Evolutionary conservation across 2,888 invertebrate species (phyloP).

Genomic region (Megastigmus dorsalis): DNA sequence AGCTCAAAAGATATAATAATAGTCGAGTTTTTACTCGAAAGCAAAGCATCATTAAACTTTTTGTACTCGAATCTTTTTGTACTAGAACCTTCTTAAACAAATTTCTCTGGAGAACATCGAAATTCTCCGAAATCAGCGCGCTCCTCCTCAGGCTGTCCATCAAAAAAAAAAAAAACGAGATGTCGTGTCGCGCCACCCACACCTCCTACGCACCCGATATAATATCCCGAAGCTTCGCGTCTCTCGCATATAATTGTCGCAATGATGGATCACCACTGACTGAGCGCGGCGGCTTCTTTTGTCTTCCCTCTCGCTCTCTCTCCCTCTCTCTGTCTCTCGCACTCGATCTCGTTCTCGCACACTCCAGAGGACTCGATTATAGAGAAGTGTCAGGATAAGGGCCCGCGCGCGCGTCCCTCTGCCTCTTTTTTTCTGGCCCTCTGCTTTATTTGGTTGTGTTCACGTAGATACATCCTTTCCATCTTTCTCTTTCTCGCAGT

Average conservation of each 20-base stretch:
- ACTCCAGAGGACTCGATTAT: constrained; percentile 23
- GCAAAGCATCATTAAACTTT: background rate
- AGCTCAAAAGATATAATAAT: too few relatives aligned
- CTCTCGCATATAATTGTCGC: constrained; percentile 64
- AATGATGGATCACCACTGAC: constrained; percentile 66
- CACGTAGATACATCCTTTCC: background rate
- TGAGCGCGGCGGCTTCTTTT: constrained; percentile 51
- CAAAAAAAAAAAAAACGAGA: constrained; percentile 38
- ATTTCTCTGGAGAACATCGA: too few relatives aligned
- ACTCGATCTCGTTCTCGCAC: constrained; percentile 23
- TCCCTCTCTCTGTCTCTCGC: background rate
- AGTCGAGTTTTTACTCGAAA: too few relatives aligned
- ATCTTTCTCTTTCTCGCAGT: background rate
- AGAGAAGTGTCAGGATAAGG: constrained; percentile 23
- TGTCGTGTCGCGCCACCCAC: constrained; percentile 61
- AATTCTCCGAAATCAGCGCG: too few relatives aligned
- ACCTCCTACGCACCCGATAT: constrained; percentile 62
- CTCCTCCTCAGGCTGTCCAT: too few relatives aligned
- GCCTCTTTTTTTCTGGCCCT: constrained; percentile 14
- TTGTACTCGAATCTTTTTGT: too few relatives aligned
- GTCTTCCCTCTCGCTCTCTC: constrained; percentile 42
- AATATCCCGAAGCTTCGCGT: background rate
- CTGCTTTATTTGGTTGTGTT: constrained; percentile 5
- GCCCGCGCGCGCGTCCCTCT: background rate
- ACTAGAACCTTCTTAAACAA: too few relatives aligned